phyloP scores from a whole-genome alignment of 2,888 invertebrate genomes.

The Listrodromus nycthemerus region DNA sequence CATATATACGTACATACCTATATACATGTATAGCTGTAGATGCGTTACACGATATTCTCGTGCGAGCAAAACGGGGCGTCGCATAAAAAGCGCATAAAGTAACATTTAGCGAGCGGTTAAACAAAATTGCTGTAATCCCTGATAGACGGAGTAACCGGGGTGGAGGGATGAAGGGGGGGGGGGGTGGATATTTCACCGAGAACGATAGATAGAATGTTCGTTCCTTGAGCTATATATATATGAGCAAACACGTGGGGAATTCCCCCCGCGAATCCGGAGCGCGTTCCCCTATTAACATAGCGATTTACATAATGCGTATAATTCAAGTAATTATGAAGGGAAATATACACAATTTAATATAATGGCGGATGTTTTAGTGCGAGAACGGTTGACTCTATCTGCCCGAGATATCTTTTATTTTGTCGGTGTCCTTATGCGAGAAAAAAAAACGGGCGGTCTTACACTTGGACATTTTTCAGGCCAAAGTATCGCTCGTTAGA shows the following conservation, averaged over 20 bases:
- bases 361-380: conserved; percentile 82
- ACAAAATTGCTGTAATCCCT: conserved; percentile 82
- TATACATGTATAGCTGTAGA: conserved; percentile 8
- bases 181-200: conserved; percentile 22
- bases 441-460: conserved; percentile 45
- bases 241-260: conserved; percentile 7
- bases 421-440: conserved; percentile 51
- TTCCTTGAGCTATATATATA: conserved; percentile 6
- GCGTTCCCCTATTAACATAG: conserved; percentile 79
- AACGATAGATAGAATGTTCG: conserved; percentile 33
- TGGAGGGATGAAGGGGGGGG: background rate
- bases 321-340: conserved; percentile 84
- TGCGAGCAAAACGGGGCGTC: conserved; percentile 69
- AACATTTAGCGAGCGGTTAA: conserved; percentile 81
- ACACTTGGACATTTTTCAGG: background rate
- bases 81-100: conserved; percentile 78
- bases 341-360: conserved; percentile 84
- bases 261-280: conserved; percentile 28
- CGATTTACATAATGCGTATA: conserved; percentile 84
- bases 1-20: conserved; percentile 28
- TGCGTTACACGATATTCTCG: conserved; percentile 48
- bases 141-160: conserved; percentile 64
- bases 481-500: conserved; percentile 21
- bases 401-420: conserved; percentile 72
- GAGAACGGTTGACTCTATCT: conserved; percentile 74